phyloP scores from a whole-genome alignment of 1,140 invertebrate genomes.

The Drosophila auraria region DNA sequence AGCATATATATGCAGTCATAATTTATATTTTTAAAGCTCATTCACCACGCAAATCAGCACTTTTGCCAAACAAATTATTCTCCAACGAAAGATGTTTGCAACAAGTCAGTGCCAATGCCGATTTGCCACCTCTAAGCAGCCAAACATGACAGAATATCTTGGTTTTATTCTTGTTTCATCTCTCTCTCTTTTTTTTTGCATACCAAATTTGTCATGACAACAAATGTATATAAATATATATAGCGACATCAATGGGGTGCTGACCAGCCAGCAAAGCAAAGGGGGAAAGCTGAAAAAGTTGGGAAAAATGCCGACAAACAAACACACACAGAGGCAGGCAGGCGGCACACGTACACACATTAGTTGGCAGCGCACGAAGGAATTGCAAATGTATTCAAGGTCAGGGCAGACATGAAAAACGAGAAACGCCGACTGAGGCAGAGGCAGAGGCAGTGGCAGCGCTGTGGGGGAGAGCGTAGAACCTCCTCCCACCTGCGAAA shows the following conservation, averaged over 20 bases:
- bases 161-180: slow-evolving; percentile 8
- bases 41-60: slow-evolving; percentile 29
- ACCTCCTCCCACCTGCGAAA: slow-evolving; percentile 39
- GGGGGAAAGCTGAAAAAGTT: slow-evolving; percentile 34
- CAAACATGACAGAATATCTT: slow-evolving; percentile 54
- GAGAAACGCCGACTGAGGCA: slow-evolving; percentile 60
- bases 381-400: slow-evolving; percentile 80
- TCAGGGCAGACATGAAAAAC: slow-evolving; percentile 71
- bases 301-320: slow-evolving; percentile 53
- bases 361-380: slow-evolving; percentile 66
- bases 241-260: slow-evolving; percentile 27
- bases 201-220: slow-evolving; percentile 44
- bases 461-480: slow-evolving; percentile 4
- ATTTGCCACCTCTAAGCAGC: slow-evolving; percentile 61
- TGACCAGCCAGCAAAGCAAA: slow-evolving; percentile 23
- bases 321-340: slow-evolving; percentile 17
- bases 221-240: slow-evolving; percentile 13
- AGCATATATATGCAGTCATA: slow-evolving; percentile 17
- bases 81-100: slow-evolving; percentile 46
- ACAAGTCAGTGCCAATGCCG: slow-evolving; percentile 58
- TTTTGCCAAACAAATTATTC: slow-evolving; percentile 39
- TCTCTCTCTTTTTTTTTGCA: slow-evolving; percentile 19
- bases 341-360: slow-evolving; percentile 26
- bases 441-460: slow-evolving; percentile 15
- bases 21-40: slow-evolving; percentile 42